Evolutionary conservation across 2,113 vertebrate genomes (phyloP).

Genomic region (Danionella cerebrum): DNA sequence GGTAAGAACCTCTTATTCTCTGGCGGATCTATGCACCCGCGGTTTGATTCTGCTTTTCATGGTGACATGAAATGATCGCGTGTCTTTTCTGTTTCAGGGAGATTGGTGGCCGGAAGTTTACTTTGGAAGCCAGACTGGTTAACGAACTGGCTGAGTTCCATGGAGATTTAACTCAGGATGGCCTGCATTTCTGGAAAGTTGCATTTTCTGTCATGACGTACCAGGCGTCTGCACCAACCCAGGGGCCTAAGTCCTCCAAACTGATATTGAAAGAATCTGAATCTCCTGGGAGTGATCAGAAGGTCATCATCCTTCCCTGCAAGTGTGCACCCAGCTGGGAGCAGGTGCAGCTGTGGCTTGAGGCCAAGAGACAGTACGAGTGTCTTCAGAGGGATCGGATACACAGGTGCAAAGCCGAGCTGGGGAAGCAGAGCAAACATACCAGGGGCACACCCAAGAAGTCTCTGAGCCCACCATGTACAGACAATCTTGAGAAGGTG

Average conservation of each 20-base stretch:
- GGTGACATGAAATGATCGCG: neutral
- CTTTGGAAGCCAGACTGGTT: constrained; percentile 78
- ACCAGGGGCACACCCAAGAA: neutral
- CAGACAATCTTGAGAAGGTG: constrained; percentile 15
- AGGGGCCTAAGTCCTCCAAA: constrained; percentile 42
- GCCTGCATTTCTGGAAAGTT: constrained; percentile 91
- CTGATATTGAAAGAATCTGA: constrained; percentile 48
- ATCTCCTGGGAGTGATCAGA: constrained; percentile 73
- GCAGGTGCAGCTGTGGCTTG: constrained; percentile 85
- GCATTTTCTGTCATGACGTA: constrained; percentile 92
- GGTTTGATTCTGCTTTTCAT: neutral
- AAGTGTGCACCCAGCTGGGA: constrained; percentile 84
- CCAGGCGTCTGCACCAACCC: constrained; percentile 61
- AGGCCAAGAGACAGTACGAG: constrained; percentile 86
- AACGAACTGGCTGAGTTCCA: constrained; percentile 84
- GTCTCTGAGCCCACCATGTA: constrained; percentile 41
- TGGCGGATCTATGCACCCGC: no score
- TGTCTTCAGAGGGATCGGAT: constrained; percentile 66
- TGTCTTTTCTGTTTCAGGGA: constrained; percentile 66
- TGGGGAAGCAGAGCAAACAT: neutral
- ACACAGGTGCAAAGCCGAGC: neutral
- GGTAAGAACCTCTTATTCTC: no score
- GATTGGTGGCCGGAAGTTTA: constrained; percentile 81
- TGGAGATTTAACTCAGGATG: constrained; percentile 86
- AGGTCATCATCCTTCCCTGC: constrained; percentile 89